Evolutionary conservation across 1,140 invertebrate genomes (phyloP).

Genomic region (Chionoecetes opilio): DNA sequence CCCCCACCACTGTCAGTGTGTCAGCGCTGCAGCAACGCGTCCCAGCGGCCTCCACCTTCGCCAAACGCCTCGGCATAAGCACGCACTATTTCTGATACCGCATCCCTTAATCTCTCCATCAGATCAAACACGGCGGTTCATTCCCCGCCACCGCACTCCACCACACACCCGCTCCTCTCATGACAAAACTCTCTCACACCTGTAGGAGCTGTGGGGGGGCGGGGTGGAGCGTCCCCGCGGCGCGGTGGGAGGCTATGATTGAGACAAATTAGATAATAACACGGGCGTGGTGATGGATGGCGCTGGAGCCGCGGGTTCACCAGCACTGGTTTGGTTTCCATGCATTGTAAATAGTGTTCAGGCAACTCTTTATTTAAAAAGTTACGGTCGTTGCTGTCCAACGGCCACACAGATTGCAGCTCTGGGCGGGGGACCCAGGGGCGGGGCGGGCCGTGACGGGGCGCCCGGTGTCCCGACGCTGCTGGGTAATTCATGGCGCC

Average conservation of each 20-base stretch:
- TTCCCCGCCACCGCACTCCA: not conserved
- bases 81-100: not conserved
- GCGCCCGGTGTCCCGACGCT: not conserved
- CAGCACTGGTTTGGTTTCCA: constrained; percentile 29
- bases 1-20: not conserved
- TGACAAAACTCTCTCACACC: constrained; percentile 18
- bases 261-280: constrained; percentile 71
- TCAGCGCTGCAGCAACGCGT: not conserved
- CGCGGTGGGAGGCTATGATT: constrained; percentile 47
- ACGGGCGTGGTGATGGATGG: constrained; percentile 49
- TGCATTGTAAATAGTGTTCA: constrained; percentile 50
- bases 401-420: not conserved
- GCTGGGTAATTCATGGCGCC: constrained; percentile 2
- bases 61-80: not conserved
- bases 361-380: constrained; percentile 47
- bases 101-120: not conserved
- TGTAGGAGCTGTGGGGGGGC: not conserved
- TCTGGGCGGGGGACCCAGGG: not conserved
- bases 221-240: not conserved
- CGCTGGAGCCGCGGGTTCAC: constrained; percentile 7
- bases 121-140: not conserved
- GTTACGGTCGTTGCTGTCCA: not conserved
- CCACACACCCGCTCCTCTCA: not conserved
- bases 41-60: not conserved
- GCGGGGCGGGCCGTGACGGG: not conserved